Evolutionary conservation across 2,888 invertebrate genomes (phyloP).

Genomic region (Pheosia tremula): DNA sequence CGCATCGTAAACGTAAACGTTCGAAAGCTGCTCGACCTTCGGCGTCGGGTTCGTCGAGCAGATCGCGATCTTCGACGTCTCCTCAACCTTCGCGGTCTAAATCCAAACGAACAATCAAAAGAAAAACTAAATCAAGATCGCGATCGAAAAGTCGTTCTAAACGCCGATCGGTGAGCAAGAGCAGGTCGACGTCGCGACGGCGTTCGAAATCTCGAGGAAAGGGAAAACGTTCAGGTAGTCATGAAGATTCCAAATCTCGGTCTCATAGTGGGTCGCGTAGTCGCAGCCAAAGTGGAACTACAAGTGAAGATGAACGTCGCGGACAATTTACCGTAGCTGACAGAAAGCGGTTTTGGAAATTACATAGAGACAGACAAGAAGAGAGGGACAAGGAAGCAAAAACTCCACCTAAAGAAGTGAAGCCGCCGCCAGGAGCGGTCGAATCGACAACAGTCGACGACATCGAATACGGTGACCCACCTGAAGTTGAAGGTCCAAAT

Average conservation of each 20-base stretch:
- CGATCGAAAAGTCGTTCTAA: conserved; percentile 56
- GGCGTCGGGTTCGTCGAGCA: conserved; percentile 49
- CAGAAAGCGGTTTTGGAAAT: conserved; percentile 76
- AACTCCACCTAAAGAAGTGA: conserved; percentile 67
- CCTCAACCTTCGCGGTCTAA: conserved; percentile 49
- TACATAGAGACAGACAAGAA: conserved; percentile 64
- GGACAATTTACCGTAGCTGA: conserved; percentile 79
- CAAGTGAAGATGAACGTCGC: conserved; percentile 71
- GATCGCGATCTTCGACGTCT: conserved; percentile 48
- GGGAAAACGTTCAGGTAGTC: conserved; percentile 45
- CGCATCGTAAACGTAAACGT: conserved; percentile 44
- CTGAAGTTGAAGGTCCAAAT: conserved; percentile 77
- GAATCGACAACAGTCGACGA: conserved; percentile 64
- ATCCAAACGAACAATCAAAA: conserved; percentile 47
- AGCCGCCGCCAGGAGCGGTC: conserved; percentile 72
- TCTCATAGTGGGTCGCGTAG: conserved; percentile 57
- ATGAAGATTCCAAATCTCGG: conserved; percentile 44
- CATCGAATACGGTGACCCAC: conserved; percentile 74
- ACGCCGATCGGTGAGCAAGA: conserved; percentile 49
- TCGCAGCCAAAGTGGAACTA: conserved; percentile 53
- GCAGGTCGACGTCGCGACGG: conserved; percentile 47
- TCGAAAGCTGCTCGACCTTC: conserved; percentile 42
- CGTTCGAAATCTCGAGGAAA: conserved; percentile 53
- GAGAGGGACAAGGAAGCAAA: conserved; percentile 53
- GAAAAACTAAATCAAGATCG: conserved; percentile 50